phyloP scores from a whole-genome alignment of 2,113 vertebrate species.

The Thalassarche chlororhynchos region DNA sequence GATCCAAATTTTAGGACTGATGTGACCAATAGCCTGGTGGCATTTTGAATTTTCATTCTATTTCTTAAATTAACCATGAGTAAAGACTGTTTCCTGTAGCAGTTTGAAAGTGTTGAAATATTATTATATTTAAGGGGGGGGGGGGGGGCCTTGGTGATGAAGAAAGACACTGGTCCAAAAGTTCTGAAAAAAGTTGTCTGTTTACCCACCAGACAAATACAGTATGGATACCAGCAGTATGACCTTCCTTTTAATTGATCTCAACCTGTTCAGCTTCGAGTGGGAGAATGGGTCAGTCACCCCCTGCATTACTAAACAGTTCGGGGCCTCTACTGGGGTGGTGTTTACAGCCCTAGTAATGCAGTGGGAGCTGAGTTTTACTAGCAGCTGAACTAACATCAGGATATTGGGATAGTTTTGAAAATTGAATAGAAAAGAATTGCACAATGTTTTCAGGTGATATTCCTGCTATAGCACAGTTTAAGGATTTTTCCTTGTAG shows the following conservation, averaged over 20 bases:
- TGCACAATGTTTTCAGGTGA: not conserved
- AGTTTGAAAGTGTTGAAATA: not conserved
- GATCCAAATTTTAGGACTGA: not conserved
- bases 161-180: not conserved
- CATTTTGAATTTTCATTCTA: not conserved
- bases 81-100: not conserved
- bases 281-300: not conserved
- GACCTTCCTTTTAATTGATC: not conserved
- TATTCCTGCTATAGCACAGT: not conserved
- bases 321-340: accelerated
- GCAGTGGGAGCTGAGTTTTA: not conserved
- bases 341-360: not conserved
- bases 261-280: not conserved
- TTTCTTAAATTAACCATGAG: not conserved
- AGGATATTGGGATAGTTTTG: not conserved
- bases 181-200: not conserved
- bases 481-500: not conserved
- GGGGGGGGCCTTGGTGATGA: accelerated
- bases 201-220: not conserved
- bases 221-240: not conserved
- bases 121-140: not conserved
- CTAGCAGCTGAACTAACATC: not conserved
- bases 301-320: not conserved
- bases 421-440: not conserved
- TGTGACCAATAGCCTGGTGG: not conserved